Evolutionary conservation across 2,888 invertebrate genomes (phyloP), one percentile per base, ranked within the genome.

Genomic region (Gastrophysa polygoni): DNA sequence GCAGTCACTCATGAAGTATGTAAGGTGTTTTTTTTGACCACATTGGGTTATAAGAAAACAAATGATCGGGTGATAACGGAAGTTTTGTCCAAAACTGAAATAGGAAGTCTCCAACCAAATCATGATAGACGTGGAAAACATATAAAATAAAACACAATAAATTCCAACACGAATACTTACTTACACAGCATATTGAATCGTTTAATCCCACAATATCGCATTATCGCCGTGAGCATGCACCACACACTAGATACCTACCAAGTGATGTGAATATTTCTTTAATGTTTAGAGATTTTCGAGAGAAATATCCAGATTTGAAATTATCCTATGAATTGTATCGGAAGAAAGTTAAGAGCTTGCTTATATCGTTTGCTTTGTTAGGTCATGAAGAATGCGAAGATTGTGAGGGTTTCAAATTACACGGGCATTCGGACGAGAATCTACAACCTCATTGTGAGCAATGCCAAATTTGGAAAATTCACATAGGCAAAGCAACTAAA

Each of bases 361-460:
- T 68, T 51, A 66, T 71, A 48, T 71, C 70, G 5, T 69, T 71
- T 47, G 66, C 68, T 2, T 54, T 52, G 21, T 57, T 69, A 16
- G 68, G 61, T 7, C 49, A 70, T 34, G 66, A 68, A 59, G 68
- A 66, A 57, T 69, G 68, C 54, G 62, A 61, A 56, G 20, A 28
- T 4, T 70, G 69, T 50, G 69, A 71, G 55, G 4, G 43, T 14
- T 71, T 67, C 44, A 55, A 63, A 32, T 24, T 68, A 6, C 68
- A 69, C 55, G 28, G 16, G 28, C 63, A 68, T 24, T 24, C 24
- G 7, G 24, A 24, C 24, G 24, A 24, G 7, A 24, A 24, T 24
- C 24, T 5, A 24, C 24, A 24, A 24, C 24, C 24, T 7, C 24
- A 24, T 24, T 24, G 24, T 24, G 24, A 24, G 24, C 24, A 24